Evolutionary conservation across 2,888 invertebrate species (phyloP).

Genomic region (Nebria salina): DNA sequence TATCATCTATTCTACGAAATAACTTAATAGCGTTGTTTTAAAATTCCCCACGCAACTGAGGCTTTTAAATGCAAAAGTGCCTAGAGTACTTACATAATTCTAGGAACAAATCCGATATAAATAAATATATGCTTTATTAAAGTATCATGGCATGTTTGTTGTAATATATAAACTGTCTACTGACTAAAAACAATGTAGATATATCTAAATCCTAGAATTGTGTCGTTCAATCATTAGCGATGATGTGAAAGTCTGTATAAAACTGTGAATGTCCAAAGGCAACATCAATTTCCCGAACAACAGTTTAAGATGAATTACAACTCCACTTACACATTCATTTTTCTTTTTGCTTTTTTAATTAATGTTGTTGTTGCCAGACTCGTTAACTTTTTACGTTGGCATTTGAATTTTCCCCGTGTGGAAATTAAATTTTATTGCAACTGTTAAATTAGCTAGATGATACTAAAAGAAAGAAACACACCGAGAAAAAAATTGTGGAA

Average conservation of each 20-base stretch:
- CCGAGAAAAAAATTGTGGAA: constrained; percentile 25
- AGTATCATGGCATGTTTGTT: too few species aligned
- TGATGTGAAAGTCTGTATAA: neutral
- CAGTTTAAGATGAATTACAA: constrained; percentile 1
- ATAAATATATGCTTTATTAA: too few species aligned
- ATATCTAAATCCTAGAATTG: too few species aligned
- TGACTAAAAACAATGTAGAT: too few species aligned
- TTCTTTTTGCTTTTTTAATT: constrained; percentile 22
- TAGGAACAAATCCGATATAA: too few species aligned
- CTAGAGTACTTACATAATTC: too few species aligned
- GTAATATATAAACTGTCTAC: too few species aligned
- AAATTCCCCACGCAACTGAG: too few species aligned
- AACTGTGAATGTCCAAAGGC: neutral
- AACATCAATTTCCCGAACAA: neutral
- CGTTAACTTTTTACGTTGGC: constrained; percentile 39
- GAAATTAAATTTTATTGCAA: constrained; percentile 39
- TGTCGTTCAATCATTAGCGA: too few species aligned
- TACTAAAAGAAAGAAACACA: constrained; percentile 33
- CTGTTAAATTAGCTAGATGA: constrained; percentile 39
- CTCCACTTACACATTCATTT: neutral
- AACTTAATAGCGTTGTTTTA: too few species aligned
- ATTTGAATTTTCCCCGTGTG: constrained; percentile 41
- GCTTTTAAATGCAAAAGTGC: too few species aligned
- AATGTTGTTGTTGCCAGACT: constrained; percentile 29
- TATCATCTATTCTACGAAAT: too few species aligned